Percentiles rank a stretch among this genome's conserved stretches.
These are phyloP conservation scores for Ptiloglossa arizonensis DNA, from an alignment of 1,140 invertebrate species.

Conservation along the genomic window DNA sequence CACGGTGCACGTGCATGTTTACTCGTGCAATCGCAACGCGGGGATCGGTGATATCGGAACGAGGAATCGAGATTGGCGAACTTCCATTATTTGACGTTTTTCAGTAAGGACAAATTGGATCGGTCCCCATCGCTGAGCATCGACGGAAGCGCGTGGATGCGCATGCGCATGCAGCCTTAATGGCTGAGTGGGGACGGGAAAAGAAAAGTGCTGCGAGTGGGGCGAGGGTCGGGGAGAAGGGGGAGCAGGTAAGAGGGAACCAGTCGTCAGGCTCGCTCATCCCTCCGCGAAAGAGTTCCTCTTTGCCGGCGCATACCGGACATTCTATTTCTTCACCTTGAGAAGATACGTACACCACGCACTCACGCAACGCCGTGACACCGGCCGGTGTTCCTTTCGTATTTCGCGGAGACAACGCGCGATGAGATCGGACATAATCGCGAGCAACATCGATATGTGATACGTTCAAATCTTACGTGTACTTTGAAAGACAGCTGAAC, in stretches of 20 bases:
- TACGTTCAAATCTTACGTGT: too few species aligned
- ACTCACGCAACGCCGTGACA: conserved; percentile 40
- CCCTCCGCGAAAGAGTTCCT: conserved; percentile 57
- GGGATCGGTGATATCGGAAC: background rate
- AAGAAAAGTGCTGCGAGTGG: conserved; percentile 13
- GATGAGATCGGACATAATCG: too few species aligned
- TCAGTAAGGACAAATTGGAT: background rate
- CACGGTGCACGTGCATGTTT: background rate
- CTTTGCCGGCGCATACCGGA: conserved; percentile 62
- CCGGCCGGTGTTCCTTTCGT: conserved; percentile 18
- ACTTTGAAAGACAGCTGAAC: too few species aligned
- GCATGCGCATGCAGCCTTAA: conserved; percentile 41
- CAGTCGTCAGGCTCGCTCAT: conserved; percentile 57
- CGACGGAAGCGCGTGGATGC: conserved; percentile 28
- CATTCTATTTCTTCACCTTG: conserved; percentile 72
- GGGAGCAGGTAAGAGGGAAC: conserved; percentile 47
- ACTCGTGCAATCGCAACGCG: background rate
- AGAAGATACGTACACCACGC: conserved; percentile 52
- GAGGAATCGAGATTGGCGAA: background rate
- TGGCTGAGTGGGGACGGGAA: conserved; percentile 28
- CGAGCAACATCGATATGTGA: too few species aligned
- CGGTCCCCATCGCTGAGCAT: conserved; percentile 18
- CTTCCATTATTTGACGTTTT: background rate
- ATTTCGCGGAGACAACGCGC: background rate
- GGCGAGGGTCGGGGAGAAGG: background rate